A percentile compares a stretch with the other conserved stretches of the same genome.
Evolutionary conservation across 2,113 vertebrate genomes (phyloP).

Genomic region (Halcyon malimbica): DNA sequence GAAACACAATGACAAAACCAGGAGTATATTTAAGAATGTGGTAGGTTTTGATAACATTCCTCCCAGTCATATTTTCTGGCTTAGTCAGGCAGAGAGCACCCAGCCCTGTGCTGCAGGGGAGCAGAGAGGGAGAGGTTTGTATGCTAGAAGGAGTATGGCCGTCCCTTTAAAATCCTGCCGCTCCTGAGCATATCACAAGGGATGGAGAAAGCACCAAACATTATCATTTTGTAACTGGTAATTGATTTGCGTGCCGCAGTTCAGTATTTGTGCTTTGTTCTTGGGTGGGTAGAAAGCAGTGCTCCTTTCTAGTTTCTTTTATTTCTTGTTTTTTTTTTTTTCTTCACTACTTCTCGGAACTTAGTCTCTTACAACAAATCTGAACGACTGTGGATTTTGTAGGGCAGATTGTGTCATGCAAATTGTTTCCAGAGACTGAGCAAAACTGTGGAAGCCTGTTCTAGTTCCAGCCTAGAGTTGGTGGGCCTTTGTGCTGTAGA

Average conservation of each 20-base stretch:
- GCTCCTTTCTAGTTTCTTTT: neutral
- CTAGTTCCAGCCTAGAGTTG: neutral
- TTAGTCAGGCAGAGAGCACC: neutral
- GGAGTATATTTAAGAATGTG: neutral
- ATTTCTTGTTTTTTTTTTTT: neutral
- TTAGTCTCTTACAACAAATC: neutral
- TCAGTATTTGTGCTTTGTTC: neutral
- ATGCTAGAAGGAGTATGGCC: neutral
- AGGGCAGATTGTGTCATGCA: slow-evolving; percentile 40
- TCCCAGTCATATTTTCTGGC: neutral
- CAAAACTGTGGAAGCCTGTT: slow-evolving; percentile 26
- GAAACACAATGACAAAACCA: neutral
- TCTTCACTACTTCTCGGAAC: neutral
- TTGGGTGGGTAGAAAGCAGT: neutral
- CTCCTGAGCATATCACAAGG: neutral
- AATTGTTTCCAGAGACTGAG: slow-evolving; percentile 60
- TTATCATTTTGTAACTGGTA: neutral
- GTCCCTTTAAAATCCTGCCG: rapidly evolving
- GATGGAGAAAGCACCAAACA: neutral
- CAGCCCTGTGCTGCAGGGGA: neutral
- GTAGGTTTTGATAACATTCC: neutral
- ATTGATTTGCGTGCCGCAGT: neutral
- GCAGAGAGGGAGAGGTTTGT: neutral
- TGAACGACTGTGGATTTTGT: neutral
- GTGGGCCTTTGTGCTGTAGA: slow-evolving; percentile 2